Base-by-base conservation (phyloP, 1,140 invertebrate species). In the Eumaeus atala region DNA sequence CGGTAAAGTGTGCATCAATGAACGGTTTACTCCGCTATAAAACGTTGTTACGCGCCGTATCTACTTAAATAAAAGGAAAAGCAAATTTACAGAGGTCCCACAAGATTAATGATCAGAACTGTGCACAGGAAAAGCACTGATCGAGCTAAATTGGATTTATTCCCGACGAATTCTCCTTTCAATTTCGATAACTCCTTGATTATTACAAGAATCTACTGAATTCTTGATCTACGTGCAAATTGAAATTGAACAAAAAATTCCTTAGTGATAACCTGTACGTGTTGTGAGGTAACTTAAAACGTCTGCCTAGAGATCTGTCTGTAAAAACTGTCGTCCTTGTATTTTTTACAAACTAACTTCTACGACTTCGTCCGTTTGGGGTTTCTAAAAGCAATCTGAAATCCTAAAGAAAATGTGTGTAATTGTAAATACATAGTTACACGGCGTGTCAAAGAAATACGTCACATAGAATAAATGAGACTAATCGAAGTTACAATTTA, bases 131-230 rank as follows among this genome's bases (percentile, higher is more conserved):
- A 44, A 44, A 44, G 17, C 16, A 44, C 40, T 17, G 40, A 44
- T 12, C 40, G 16, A 44, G 14, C 40, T 44, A 18, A 44, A 44
- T 44, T 44, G 9, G 40, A 16, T 16, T 44, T 44, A 18, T 18
- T 44, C 17, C 17, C 40, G 40, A 9, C 9, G 40, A 16, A 44
- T 44, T 44, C 17, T 44, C 40, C 16, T 16, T 44, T 44, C 40
- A 44, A 44, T 44, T 16, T 44, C 40, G 40, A 44, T 44, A 44
- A 44, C 40, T 44, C 40, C 16, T 44, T 44, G 40, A 44, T 44
- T 14, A 44, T 16, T 16, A 9, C 12, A 8, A 12, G 5, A 16
- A 44, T 17, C 12, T 9, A 6, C 40, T 16, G 21, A 28, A 28
- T 28, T 6, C 12, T 9, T 16, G 17, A 44, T 44, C 40, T 14